These are phyloP conservation scores for Enteromius afrohamiltoni DNA, from an alignment of 2,797 vertebrate species.

Conservation along the genomic window DNA sequence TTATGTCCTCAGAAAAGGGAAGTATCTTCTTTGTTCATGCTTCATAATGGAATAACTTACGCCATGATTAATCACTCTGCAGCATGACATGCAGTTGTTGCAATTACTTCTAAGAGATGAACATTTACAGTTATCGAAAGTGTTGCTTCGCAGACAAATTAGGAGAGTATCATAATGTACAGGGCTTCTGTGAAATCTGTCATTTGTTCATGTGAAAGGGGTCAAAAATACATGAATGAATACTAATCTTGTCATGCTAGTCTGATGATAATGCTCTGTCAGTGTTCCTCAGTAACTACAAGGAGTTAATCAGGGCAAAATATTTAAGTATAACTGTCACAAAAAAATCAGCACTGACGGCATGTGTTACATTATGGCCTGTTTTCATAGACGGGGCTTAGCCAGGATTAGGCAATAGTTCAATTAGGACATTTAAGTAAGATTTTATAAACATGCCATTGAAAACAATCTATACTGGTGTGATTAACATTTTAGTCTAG, in stretches of 20 bases:
- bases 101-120: not conserved
- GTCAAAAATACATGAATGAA: not conserved
- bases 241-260: not conserved
- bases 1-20: conserved; percentile 40
- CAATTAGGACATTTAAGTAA: no score
- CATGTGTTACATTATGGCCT: no score
- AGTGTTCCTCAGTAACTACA: not conserved
- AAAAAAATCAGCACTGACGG: no score
- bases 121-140: not conserved
- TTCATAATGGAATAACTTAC: conserved; percentile 45
- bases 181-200: not conserved
- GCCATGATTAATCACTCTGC: conserved; percentile 26
- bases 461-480: no score
- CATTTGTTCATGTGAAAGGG: not conserved
- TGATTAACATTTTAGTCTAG: no score
- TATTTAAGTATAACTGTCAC: no score
- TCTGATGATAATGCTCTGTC: not conserved
- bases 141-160: not conserved
- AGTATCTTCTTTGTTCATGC: conserved; percentile 31
- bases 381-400: no score
- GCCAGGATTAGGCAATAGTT: no score
- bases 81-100: not conserved
- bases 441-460: no score
- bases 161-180: not conserved
- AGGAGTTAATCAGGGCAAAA: not conserved